A percentile compares a stretch with the other conserved stretches of the same genome.
Evolutionary conservation across 2,888 invertebrate species (phyloP).

Genomic region (Onchidella celtica): DNA sequence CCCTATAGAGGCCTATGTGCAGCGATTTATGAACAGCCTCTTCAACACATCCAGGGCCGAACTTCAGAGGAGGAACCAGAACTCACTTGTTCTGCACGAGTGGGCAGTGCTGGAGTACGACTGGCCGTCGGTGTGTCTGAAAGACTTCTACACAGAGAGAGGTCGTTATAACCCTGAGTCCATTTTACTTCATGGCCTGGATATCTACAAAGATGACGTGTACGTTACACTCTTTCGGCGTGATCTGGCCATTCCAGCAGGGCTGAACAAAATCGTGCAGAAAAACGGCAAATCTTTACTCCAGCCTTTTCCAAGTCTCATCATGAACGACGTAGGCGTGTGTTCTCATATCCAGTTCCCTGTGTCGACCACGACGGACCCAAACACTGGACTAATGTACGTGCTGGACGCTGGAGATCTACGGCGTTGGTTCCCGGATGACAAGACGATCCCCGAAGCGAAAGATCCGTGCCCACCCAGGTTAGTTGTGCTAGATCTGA

Average conservation of each 20-base stretch:
- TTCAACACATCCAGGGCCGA: no score
- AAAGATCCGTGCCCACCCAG: neutral
- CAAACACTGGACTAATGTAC: constrained; percentile 25
- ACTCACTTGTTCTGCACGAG: neutral
- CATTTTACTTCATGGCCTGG: neutral
- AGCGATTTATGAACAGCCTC: no score
- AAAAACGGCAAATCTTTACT: constrained; percentile 3
- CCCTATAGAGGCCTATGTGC: no score
- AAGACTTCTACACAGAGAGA: constrained; percentile 10
- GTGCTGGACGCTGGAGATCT: neutral
- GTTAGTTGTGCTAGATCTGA: constrained; percentile 4
- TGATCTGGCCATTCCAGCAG: constrained; percentile 2
- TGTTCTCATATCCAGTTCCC: constrained; percentile 6
- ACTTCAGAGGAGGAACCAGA: no score
- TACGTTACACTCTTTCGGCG: neutral
- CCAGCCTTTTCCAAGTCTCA: constrained; percentile 14
- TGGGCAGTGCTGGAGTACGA: constrained; percentile 1
- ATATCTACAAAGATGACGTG: neutral
- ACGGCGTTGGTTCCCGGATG: neutral
- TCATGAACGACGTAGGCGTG: neutral
- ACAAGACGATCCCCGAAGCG: neutral
- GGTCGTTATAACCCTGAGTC: neutral
- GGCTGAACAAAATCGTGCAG: constrained; percentile 2
- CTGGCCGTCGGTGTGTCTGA: constrained; percentile 14
- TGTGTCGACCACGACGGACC: neutral